Base-by-base conservation (phyloP, 2,797 vertebrate species). In the Pantherophis vulpinus region DNA sequence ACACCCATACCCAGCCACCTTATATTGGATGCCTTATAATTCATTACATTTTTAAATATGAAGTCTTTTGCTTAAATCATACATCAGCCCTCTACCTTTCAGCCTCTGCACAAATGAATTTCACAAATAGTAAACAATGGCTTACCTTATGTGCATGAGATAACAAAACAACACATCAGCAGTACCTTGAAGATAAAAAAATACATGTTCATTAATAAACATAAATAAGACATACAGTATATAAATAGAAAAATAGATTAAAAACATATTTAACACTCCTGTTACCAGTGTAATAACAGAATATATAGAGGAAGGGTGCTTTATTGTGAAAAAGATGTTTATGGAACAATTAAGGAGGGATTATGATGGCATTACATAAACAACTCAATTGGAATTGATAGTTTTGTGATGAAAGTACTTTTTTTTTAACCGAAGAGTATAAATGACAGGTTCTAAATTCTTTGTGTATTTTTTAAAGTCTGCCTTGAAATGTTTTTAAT, bases 401-500 rank as follows among this genome's bases (percentile, higher is more conserved):
- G 10, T 14, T 74, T 63, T 56, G 12, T 51, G 37, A 56, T 88
- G 42, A 60, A 91, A 87, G 51, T 18, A 56, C 56, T 63, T 61
- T 93, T 16, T 58, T 66, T 91, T 16, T 37, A 83, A 83, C 5
- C 55, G 88, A 59, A 74, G 55, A 59, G 16, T 88, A 66, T 60
- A 74, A 93, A 88, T 59, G 55, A 79, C 51, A 90, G 92, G 25
- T 70, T 59, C 83, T 88, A 88, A 88, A 60, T 23, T 74, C 16
- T 10, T 54, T 58, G 25, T 88, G n/a, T 92, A 23, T 63, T 18
- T 87, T 93, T 90, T 32, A n/a, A 87, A 70, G 61, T 60, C 37
- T 90, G 58, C 18, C 86, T 59, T 70, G 92, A 93, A 91, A 74
- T 93, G 74, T 70, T 92, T 93, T 93, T 60, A 55, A 88, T 88